Conservation (phyloP, 2,797 vertebrate species). For the Micromesistius poutassou region DNA sequence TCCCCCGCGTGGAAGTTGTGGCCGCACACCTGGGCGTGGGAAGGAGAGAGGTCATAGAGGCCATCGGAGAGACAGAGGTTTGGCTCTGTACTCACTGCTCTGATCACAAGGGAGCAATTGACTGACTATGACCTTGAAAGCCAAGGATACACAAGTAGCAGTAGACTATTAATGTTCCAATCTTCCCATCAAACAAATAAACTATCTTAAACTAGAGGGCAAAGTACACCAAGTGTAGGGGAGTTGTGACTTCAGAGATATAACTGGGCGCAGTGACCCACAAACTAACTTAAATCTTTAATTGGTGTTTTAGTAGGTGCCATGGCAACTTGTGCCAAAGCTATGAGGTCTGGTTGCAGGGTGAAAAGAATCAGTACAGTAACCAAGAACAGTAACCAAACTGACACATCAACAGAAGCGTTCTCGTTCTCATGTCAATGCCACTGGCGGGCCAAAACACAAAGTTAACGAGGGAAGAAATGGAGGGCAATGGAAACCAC, state of each 20-base stretch:
- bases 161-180: not conserved
- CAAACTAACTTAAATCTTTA: not conserved
- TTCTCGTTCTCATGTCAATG: too few species aligned
- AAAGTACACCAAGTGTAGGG: not conserved
- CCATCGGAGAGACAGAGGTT: not conserved
- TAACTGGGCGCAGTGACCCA: not conserved
- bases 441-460: not conserved
- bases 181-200: not conserved
- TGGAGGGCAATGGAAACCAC: not conserved
- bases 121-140: not conserved
- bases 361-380: not conserved
- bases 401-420: not conserved
- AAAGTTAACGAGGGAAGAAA: not conserved
- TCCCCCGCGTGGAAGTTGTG: conserved; percentile 89
- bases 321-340: not conserved
- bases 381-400: not conserved
- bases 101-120: not conserved
- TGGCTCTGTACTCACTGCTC: too few species aligned
- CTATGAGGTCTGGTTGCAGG: not conserved
- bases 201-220: not conserved
- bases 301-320: not conserved
- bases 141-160: not conserved
- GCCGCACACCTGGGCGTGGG: conserved; percentile 75
- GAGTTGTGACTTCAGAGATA: not conserved
- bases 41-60: conserved; percentile 8